phyloP scores from a whole-genome alignment of 2,888 invertebrate genomes.

The Pristionchus exspectatus region DNA sequence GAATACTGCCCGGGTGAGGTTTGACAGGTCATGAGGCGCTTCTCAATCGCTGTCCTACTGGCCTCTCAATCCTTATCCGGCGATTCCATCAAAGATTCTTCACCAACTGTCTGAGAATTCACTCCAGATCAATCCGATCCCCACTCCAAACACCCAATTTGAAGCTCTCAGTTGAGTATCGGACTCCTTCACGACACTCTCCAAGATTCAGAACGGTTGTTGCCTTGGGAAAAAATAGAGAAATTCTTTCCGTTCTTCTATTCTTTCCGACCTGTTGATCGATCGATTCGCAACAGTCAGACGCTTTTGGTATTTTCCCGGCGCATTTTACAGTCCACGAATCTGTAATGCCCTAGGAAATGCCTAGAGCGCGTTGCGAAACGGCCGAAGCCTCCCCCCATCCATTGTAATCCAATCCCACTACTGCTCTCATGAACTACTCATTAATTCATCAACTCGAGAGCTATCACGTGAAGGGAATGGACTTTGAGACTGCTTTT shows the following conservation, averaged over 20 bases:
- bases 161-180: too few species aligned
- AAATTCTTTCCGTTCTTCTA: background rate
- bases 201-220: too few species aligned
- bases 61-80: constrained; percentile 54
- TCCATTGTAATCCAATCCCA: background rate
- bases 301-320: constrained; percentile 6
- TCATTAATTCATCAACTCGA: background rate
- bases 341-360: constrained; percentile 53
- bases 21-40: constrained; percentile 54
- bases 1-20: constrained; percentile 37
- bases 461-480: background rate
- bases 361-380: constrained; percentile 7
- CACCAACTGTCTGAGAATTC: background rate
- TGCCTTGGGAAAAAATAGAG: too few species aligned
- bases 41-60: constrained; percentile 19
- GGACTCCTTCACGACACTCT: too few species aligned
- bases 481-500: background rate
- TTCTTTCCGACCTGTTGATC: background rate
- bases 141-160: too few species aligned
- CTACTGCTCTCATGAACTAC: background rate
- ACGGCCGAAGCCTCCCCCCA: background rate
- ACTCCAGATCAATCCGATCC: too few species aligned
- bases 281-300: background rate
- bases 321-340: constrained; percentile 33
- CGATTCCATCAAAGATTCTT: background rate